Evolutionary conservation across 2,888 invertebrate species (phyloP), one percentile per base, ranked within the genome.

Genomic region (Campoplex nolae): DNA sequence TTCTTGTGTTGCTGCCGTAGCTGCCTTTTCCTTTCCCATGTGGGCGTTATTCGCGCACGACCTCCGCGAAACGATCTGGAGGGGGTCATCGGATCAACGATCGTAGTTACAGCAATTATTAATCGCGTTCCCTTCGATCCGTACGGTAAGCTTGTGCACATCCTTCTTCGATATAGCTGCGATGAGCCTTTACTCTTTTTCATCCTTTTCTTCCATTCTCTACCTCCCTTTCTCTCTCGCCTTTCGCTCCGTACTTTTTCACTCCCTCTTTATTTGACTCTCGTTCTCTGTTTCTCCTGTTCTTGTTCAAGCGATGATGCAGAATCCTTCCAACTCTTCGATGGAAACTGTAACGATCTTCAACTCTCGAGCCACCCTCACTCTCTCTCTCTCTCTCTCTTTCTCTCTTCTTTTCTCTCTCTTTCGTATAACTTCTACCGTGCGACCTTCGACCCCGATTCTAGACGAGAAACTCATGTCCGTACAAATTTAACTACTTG

Each of bases 51-150:
- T 89, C 88, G 89, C 85, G 90, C 87, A 91, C 90, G 91, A 91
- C 91, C 91, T 89, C 88, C 87, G 87, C 84, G 88, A 88, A 89
- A 90, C 90, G 90, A 90, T 90, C 90, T 88, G 89, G 88, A 90
- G 91, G 90, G 90, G 91, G 92, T 92, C 92, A 92, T 92, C 92
- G 91, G 92, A 92, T 92, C 92, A 91, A 90, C 90, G 91, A 92
- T 92, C 92, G 90, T 90, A 90, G 91, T 90, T 90, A 89, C 88
- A 89, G 89, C 90, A 91, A 91, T 91, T 91, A 91, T 91, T 91
- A 91, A 91, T 91, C 91, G 90, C 90, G 90, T 89, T 90, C 88
- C 84, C 81, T 85, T 87, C 87, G 87, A 87, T 87, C 87, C 84
- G 87, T 82, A 82, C 54, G 75, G 38, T 83, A 65, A 75, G 85